Evolutionary conservation across 2,797 vertebrate genomes (phyloP).

Genomic region (Smutsia temminckii): DNA sequence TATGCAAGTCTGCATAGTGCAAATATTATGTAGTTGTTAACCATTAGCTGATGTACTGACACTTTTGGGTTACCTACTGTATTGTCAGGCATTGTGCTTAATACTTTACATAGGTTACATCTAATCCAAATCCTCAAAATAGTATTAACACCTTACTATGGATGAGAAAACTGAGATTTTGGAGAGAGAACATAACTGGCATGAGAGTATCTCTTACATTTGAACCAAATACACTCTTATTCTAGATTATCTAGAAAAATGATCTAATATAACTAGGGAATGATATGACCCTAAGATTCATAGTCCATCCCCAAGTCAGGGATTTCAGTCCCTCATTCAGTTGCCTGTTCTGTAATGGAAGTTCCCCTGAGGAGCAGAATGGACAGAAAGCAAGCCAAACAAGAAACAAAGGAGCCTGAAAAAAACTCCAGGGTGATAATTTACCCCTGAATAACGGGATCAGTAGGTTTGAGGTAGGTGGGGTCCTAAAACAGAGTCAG

Average conservation of each 20-base stretch:
- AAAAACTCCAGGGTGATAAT: slow-evolving; percentile 41
- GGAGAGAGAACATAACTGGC: not conserved
- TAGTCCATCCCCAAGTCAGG: not conserved
- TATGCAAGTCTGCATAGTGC: slow-evolving; percentile 9
- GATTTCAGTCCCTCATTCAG: slow-evolving; percentile 49
- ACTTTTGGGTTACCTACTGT: slow-evolving; percentile 17
- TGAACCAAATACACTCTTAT: slow-evolving; percentile 35
- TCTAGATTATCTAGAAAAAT: slow-evolving; percentile 57
- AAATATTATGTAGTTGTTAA: slow-evolving; percentile 33
- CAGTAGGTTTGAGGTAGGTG: not conserved
- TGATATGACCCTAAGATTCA: not conserved
- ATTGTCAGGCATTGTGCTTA: not conserved
- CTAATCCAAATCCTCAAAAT: slow-evolving; percentile 27
- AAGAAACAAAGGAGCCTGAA: slow-evolving; percentile 59
- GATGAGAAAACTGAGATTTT: slow-evolving; percentile 36
- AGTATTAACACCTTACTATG: not conserved
- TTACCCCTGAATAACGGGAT: slow-evolving; percentile 30
- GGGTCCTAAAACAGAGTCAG: not conserved
- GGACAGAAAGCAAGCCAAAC: slow-evolving; percentile 47
- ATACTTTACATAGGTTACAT: slow-evolving; percentile 41
- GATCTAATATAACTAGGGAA: not conserved
- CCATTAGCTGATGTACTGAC: not conserved
- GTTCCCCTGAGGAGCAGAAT: not conserved
- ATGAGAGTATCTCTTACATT: slow-evolving; percentile 24
- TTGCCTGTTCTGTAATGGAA: slow-evolving; percentile 29